phyloP scores from a whole-genome alignment of 2,797 vertebrate genomes.

The Pantherophis vulpinus region DNA sequence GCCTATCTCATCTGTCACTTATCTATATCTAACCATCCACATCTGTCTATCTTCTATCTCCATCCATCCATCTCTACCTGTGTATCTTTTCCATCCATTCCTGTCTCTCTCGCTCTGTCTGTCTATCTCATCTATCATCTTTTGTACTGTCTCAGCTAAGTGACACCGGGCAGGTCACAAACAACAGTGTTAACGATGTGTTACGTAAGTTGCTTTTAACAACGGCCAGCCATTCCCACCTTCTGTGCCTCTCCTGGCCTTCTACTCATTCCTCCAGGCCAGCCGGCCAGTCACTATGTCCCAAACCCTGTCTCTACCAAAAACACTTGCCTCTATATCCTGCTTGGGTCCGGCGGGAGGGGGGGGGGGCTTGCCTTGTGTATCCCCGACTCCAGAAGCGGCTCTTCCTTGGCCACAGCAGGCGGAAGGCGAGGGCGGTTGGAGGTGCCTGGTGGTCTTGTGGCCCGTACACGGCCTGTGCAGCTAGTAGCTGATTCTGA shows the following conservation, averaged over 20 bases:
- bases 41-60: no score
- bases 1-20: fast-evolving
- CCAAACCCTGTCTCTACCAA: neutral
- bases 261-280: neutral
- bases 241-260: neutral
- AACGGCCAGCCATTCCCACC: neutral
- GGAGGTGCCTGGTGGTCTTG: neutral
- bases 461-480: no score
- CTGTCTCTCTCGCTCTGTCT: neutral
- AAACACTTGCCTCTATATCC: neutral
- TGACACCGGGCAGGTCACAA: neutral
- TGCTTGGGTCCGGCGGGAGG: neutral
- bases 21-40: no score
- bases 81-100: no score
- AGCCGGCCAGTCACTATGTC: no score
- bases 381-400: no score
- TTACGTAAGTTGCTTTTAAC: neutral
- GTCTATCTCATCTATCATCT: no score
- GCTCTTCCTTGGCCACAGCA: neutral
- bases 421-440: neutral
- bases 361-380: neutral
- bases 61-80: no score
- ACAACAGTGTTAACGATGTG: neutral
- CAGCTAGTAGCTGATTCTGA: no score
- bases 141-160: neutral